Evolutionary conservation across 2,888 invertebrate genomes (phyloP).

Genomic region (Synergus gifuensis): DNA sequence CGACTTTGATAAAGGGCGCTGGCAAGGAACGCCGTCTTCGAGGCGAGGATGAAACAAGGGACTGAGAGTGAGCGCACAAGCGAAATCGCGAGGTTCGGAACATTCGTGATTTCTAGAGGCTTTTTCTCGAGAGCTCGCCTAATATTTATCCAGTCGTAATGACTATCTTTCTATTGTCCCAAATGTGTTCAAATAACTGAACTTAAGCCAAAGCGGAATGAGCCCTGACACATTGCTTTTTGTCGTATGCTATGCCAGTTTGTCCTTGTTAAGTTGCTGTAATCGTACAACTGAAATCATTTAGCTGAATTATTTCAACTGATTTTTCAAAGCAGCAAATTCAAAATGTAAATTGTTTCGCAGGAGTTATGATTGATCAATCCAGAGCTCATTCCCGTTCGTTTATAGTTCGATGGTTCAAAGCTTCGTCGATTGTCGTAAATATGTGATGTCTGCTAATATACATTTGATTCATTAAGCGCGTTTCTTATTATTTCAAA

Average conservation of each 20-base stretch:
- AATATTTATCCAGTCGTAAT: conserved; percentile 34
- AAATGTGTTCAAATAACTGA: conserved; percentile 68
- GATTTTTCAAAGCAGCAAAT: background rate
- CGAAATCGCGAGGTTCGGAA: background rate
- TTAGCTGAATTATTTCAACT: background rate
- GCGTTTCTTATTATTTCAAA: conserved; percentile 38
- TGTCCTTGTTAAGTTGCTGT: background rate
- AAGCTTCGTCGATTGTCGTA: conserved; percentile 67
- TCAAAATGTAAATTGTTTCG: conserved; percentile 6
- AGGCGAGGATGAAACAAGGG: conserved; percentile 2
- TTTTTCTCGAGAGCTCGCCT: conserved; percentile 35
- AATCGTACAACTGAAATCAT: conserved; percentile 7
- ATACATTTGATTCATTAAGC: conserved; percentile 44
- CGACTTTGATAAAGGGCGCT: conserved; percentile 22
- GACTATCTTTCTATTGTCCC: conserved; percentile 56
- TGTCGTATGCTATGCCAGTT: background rate
- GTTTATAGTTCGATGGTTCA: conserved; percentile 16
- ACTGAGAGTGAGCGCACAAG: conserved; percentile 41
- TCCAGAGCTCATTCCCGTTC: conserved; percentile 23
- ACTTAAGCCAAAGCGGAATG: conserved; percentile 27
- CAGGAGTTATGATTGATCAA: background rate
- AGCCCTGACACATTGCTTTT: conserved; percentile 3
- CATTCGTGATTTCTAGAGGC: conserved; percentile 18
- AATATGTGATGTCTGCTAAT: conserved; percentile 53
- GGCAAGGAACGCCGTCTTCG: conserved; percentile 27